Base-by-base conservation (phyloP, 1,140 invertebrate genomes). In the Sitobion miscanthi region DNA sequence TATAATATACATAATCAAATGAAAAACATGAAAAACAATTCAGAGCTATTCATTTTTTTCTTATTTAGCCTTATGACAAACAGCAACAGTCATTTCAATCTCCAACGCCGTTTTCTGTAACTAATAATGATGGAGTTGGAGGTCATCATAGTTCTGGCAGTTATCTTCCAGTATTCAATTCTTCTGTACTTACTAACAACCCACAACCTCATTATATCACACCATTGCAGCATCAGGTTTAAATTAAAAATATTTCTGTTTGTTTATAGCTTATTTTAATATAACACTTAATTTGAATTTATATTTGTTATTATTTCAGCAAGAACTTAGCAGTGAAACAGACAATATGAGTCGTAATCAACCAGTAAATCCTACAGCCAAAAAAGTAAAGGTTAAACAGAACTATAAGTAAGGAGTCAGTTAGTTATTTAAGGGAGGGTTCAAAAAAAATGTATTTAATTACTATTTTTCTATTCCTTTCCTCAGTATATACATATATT, bases 21-120 rank as follows among this genome's bases (percentile, higher is more conserved):
- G 9, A 45, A 42, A 42, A 30, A 23, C n/a, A 91, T 91, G n/a
- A 47, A 20, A 49, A 49, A 54, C 21, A 4, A 54, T 21, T 54
- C 52, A 54, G 20, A 52, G 17, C 35, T 25, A 82, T 45, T 47
- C 1, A 52, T 30, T 82, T 91, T 83, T 42, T 54, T 54, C 7
- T 17, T 35, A 17, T 93, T 93, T 93, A 93, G 91, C 91, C 91
- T 57, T 93, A 86, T 85, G 91, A 93, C 49, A 93, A 93, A 93
- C 91, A 93, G 85, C 91, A 92, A 83, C 91, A 93, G 49, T 93
- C 91, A 30, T 93, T 52, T 93, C 91, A 86, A 85, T 93, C 82
- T 25, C 49, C 91, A 1, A 82, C 91, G 14, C 91, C 91, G 20
- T 93, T 93, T 57, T 93, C 91, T 86, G 91, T 93, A 42, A 52